Percentiles rank a stretch among this genome's conserved stretches.
Evolutionary conservation across 1,140 invertebrate genomes (phyloP).

Genomic region (Eriocheir sinensis): DNA sequence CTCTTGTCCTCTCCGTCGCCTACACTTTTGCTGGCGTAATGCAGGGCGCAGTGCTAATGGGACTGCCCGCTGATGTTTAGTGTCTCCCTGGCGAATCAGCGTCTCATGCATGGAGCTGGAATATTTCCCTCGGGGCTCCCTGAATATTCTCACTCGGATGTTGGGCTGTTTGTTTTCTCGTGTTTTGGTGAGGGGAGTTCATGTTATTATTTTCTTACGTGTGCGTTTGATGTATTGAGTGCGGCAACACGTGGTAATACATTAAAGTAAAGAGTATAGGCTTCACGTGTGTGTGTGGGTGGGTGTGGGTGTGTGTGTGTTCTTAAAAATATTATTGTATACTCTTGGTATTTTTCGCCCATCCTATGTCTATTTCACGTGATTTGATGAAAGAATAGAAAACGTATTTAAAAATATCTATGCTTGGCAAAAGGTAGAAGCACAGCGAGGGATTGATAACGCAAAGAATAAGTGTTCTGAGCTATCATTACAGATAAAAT

Average conservation of each 20-base stretch:
- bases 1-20: neutral
- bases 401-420: too few relatives aligned
- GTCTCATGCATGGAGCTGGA: neutral
- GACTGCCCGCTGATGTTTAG: conserved; percentile 20
- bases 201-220: neutral
- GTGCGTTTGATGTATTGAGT: neutral
- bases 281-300: neutral
- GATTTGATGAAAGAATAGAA: too few relatives aligned
- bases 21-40: neutral
- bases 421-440: too few relatives aligned
- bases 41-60: conserved; percentile 8
- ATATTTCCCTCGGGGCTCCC: neutral
- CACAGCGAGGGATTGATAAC: too few relatives aligned
- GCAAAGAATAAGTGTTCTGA: too few relatives aligned
- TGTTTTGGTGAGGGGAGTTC: neutral
- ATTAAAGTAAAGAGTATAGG: too few relatives aligned
- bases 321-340: too few relatives aligned
- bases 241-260: neutral
- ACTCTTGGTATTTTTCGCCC: too few relatives aligned
- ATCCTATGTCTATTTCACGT: too few relatives aligned
- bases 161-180: neutral
- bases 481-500: too few relatives aligned
- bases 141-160: neutral
- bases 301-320: neutral
- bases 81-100: neutral